Evolutionary conservation across 1,140 invertebrate species (phyloP), one percentile per base, ranked within the genome.

Genomic region (Macrotrachela quadricornifera): DNA sequence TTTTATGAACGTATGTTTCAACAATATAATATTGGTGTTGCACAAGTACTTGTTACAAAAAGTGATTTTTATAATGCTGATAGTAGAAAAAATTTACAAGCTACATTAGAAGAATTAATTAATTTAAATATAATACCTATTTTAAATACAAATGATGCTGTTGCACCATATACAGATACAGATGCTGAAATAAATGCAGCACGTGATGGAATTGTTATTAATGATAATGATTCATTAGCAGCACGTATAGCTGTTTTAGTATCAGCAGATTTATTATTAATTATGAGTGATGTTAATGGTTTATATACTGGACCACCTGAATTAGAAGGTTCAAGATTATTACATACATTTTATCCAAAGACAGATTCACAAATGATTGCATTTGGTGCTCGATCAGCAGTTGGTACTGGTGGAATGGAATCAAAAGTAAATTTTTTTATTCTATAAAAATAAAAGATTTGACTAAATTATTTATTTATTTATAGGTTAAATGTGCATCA

Each of bases 1-100:
- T 76, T 99, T 47, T 99, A 97, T 69, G 91, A 97, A 63, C 88
- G 88, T 15, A 92, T 99, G 85, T 99, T 97, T 72, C 80, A 83
- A 11, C 92, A 99, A 68, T 97, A 97, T 67, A 91, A 92, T 18
- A 84, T 97, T 3, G 88, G 91, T 73, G 84, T 94, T 54, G 92
- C 92, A 8, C 91, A 97, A 77, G 82, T 97, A 8, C 72, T 97
- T 49, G 84, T 97, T 1, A 97, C 90, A 1, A 95, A 95, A 65
- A 83, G 86, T 0, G 91, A 97, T 64, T 95, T 99, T 67, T 83
- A 87, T 67, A 92, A 97, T 70, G 86, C 91, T 57, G 80, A 88
- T 62, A 92, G 85, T 6, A 72, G 88, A 12, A 80, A 79, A 62
- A 91, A 97, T 68, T 72, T 97, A 37, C 84, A 85, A 65, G 82